Base-by-base conservation (phyloP, 1,140 invertebrate species). In the Wiebesia pumilae region DNA sequence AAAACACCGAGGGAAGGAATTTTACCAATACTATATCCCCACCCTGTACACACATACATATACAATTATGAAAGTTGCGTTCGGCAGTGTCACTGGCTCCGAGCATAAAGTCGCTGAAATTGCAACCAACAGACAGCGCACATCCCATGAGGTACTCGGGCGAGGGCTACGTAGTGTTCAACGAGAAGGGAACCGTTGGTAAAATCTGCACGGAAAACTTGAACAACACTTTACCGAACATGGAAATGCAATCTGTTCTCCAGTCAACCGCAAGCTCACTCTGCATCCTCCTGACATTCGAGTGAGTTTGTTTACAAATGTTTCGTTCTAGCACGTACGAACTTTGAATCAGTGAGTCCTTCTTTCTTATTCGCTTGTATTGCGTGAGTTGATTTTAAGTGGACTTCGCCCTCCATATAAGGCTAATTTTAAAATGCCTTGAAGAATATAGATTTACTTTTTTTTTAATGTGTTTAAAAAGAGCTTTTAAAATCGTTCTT, bases 181-280 rank as follows among this genome's bases (percentile, higher is more conserved):
- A 97, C 83, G 97, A 98, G 92, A 96, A 97, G 89, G 97, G 97
- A 16, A 95, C 95, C n/a, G 92, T 95, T 33, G 97, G 97, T 54
- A 97, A 97, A 93, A 93, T 98, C 35, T 98, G 97, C 89, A 96
- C 96, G 43, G 96, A 97, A 83, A 96, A 96, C 88, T 93, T 97
- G 16, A 95, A 95, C 89, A 91, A 92, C 54, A 95, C 94, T 33
- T 88, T 95, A 30, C 93, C 94, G 9, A 90, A 91, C 43, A 94
- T 93, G 82, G 94, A 95, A 90, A 94, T 94, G 88, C 93, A 94
- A 82, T 93, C 91, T 71, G 94, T 95, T 62, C 92, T 96, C 1
- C 93, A 95, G 87, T 96, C 95, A 3, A 96, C 97, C 35, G 96
- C 97, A 14, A 95, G 95, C 16, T 97, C 97, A 0, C 93, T 97